Conservation (phyloP, 1,140 invertebrate genomes). For the Lamellibrachia luymesi region DNA sequence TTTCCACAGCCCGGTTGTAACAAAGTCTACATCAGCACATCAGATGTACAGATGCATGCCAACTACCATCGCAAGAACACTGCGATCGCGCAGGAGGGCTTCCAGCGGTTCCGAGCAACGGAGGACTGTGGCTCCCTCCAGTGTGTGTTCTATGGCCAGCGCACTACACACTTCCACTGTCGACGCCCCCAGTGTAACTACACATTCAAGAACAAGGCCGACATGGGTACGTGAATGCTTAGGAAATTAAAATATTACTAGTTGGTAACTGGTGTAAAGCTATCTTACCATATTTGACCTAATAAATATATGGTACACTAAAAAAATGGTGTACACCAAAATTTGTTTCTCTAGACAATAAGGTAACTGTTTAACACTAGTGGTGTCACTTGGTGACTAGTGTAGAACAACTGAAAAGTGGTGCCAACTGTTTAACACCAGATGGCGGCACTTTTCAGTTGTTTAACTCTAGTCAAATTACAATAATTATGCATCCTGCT, state of each 20-base stretch:
- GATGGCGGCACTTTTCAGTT: too few species aligned
- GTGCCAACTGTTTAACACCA: too few species aligned
- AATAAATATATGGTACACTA: neutral
- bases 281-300: constrained; percentile 3
- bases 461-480: too few species aligned
- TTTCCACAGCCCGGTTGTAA: constrained; percentile 82
- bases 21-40: constrained; percentile 97
- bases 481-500: too few species aligned
- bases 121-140: constrained; percentile 84
- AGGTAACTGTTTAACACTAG: too few species aligned
- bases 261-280: neutral
- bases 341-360: too few species aligned
- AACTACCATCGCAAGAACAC: constrained; percentile 98
- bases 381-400: too few species aligned
- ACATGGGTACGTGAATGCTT: constrained; percentile 81
- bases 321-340: too few species aligned
- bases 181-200: constrained; percentile 83
- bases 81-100: constrained; percentile 95
- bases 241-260: neutral
- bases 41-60: constrained; percentile 98
- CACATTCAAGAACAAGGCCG: constrained; percentile 98
- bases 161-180: constrained; percentile 97
- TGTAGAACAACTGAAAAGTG: too few species aligned
- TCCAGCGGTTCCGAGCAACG: constrained; percentile 85
- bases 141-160: constrained; percentile 90